Conservation (phyloP, 2,797 vertebrate genomes). For the Myotis daubentonii region DNA sequence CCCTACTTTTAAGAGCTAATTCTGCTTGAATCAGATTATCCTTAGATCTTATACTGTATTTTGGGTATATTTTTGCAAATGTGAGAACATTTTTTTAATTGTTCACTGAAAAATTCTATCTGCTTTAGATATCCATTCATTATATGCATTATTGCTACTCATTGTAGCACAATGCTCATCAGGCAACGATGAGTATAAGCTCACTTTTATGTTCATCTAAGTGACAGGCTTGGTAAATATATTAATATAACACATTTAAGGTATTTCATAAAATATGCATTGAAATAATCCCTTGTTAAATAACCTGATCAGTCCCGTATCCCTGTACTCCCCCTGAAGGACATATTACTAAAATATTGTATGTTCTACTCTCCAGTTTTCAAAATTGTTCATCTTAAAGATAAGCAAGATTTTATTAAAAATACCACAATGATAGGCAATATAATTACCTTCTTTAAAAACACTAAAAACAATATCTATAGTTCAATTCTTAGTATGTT, state of each 20-base stretch:
- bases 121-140: neutral
- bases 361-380: neutral
- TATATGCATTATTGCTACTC: neutral
- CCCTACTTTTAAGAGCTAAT: neutral
- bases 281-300: neutral
- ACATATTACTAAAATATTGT: neutral
- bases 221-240: neutral
- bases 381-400: neutral
- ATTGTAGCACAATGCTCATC: neutral
- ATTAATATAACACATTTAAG: neutral
- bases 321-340: neutral
- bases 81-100: neutral
- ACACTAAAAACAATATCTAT: neutral
- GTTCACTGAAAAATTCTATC: slow-evolving; percentile 31
- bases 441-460: slow-evolving; percentile 18
- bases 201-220: neutral
- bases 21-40: neutral
- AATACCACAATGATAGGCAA: neutral
- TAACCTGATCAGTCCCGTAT: neutral
- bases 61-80: neutral
- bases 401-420: slow-evolving; percentile 19
- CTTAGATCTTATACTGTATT: neutral
- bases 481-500: neutral
- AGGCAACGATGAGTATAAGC: neutral
- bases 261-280: neutral